Conservation (phyloP, 2,888 invertebrate species). For the Hecatera dysodea region DNA sequence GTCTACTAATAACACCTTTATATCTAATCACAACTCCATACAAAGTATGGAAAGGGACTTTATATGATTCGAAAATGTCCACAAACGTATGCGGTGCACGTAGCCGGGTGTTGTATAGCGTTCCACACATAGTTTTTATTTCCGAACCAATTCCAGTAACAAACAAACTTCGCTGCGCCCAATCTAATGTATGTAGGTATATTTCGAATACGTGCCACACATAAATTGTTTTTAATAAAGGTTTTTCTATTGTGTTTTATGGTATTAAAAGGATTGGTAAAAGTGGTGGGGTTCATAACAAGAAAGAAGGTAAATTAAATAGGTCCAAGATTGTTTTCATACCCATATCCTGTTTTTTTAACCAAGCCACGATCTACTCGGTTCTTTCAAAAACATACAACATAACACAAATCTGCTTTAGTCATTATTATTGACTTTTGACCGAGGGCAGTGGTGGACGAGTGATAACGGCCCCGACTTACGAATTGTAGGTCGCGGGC, state of each 20-base stretch:
- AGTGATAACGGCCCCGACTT: too few species aligned
- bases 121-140: constrained; percentile 81
- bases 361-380: too few species aligned
- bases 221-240: constrained; percentile 52
- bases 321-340: too few species aligned
- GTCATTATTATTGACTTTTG: too few species aligned
- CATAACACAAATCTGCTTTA: too few species aligned
- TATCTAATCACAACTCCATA: constrained; percentile 7
- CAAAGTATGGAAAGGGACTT: constrained; percentile 44
- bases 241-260: constrained; percentile 37
- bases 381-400: too few species aligned
- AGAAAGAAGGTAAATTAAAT: background rate
- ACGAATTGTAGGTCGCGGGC: too few species aligned
- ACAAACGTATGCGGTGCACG: constrained; percentile 76
- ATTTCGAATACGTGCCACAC: constrained; percentile 62
- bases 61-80: constrained; percentile 52
- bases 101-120: constrained; percentile 74
- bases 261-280: constrained; percentile 21
- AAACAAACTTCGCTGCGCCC: constrained; percentile 72
- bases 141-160: constrained; percentile 73
- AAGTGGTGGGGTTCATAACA: background rate
- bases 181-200: constrained; percentile 65
- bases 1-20: background rate
- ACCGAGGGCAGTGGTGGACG: too few species aligned
- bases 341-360: background rate